phyloP scores from a whole-genome alignment of 2,888 invertebrate genomes.

The Pilophorus perplexus region DNA sequence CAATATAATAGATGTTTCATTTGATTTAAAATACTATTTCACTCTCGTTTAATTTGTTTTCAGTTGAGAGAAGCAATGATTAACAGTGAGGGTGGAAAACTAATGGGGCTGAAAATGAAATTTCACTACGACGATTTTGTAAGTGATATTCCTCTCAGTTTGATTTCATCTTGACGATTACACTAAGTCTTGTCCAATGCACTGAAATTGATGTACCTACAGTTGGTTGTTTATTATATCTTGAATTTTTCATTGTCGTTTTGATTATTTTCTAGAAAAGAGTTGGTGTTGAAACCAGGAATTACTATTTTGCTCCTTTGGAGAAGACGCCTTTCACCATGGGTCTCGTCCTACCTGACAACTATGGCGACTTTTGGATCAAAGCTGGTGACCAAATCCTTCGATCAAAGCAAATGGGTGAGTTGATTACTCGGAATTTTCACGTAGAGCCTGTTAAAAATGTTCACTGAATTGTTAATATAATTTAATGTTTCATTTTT shows the following conservation, averaged over 20 bases:
- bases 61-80: constrained; percentile 70
- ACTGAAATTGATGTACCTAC: background rate
- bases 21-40: no score
- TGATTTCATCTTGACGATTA: no score
- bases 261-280: constrained; percentile 71
- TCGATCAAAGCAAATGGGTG: constrained; percentile 64
- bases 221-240: no score
- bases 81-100: constrained; percentile 64
- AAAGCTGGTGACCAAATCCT: constrained; percentile 75
- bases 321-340: constrained; percentile 84
- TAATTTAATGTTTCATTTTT: constrained; percentile 1
- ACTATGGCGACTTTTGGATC: constrained; percentile 73
- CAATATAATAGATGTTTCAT: background rate
- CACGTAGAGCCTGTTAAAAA: no score
- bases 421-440: no score
- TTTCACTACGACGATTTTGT: constrained; percentile 79
- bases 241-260: no score
- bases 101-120: constrained; percentile 66
- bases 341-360: constrained; percentile 77
- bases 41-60: background rate
- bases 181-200: no score
- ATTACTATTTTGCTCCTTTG: constrained; percentile 80
- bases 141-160: constrained; percentile 37
- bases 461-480: no score
- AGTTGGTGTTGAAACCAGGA: constrained; percentile 72